Conservation (phyloP, 2,797 vertebrate genomes). For the Todus mexicanus region DNA sequence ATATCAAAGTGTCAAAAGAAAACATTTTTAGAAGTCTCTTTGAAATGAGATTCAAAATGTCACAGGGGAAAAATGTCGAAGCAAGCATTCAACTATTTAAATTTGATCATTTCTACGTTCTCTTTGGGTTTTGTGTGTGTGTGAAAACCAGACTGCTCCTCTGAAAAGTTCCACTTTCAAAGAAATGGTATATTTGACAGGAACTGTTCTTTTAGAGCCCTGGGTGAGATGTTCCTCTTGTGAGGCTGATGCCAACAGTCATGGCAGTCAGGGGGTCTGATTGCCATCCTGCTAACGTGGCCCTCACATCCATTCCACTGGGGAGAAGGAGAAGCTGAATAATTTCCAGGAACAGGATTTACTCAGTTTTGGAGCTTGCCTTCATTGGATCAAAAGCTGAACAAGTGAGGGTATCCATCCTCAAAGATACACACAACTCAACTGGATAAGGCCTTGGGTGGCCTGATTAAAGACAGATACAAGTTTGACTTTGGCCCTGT, state of each 20-base stretch:
- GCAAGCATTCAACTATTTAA: conserved; percentile 21
- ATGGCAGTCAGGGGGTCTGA: background rate
- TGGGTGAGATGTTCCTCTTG: background rate
- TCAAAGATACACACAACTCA: background rate
- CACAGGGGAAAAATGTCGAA: conserved; percentile 46
- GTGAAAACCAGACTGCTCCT: background rate
- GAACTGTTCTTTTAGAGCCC: background rate
- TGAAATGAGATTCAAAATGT: conserved; percentile 44
- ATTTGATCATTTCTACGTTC: background rate
- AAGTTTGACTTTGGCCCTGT: background rate
- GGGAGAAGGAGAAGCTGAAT: background rate
- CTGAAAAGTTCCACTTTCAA: background rate
- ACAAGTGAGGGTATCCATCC: background rate
- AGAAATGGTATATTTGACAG: background rate
- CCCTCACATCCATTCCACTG: background rate
- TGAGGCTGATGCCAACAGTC: background rate
- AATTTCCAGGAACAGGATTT: background rate
- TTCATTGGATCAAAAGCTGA: background rate
- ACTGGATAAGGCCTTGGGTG: background rate
- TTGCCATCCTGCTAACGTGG: background rate
- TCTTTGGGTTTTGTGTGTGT: background rate
- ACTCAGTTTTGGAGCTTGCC: background rate
- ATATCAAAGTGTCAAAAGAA: conserved; percentile 61
- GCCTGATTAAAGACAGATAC: background rate
- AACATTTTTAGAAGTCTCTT: conserved; percentile 13